Evolutionary conservation across 2,888 invertebrate species (phyloP), one percentile per base, ranked within the genome.

Genomic region (Helleia helle): DNA sequence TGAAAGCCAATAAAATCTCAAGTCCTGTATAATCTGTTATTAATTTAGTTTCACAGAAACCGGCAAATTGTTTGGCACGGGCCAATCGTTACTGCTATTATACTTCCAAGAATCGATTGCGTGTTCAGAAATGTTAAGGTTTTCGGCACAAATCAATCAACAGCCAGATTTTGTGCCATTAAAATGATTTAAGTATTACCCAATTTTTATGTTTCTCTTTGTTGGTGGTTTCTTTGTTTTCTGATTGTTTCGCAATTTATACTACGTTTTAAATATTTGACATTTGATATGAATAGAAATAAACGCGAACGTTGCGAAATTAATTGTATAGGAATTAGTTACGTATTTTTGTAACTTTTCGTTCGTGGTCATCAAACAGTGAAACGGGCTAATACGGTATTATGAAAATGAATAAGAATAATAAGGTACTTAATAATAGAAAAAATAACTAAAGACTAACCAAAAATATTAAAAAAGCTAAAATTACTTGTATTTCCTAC

Each of bases 41-140:
- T 30, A 30, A 30, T 15, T 30, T 30, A 15, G 34, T 34, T 34
- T 22, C 22, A 18, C 18, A 11, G 34, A 31, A 34, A 34, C 22
- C 4, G 12, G 12, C 22, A 8, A 22, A 54, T 58, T 57, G 52
- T 49, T 38, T 48, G 65, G 76, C 77, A 77, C 77, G 76, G 68
- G 77, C 75, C 74, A 74, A 75, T 68, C 64, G 62, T 56, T 59
- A 51, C 31, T 41, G 41, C 50, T 31, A 54, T 51, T 62, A 59
- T 44, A 44, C 22, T 72, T 72, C 72, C 51, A 31, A 59, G 72
- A 72, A 70, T 55, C 47, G 51, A 41, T 47, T 52, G 47, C 55
- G 52, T 58, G 58, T n/a, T n/a, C 59, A 55, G 38, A 48, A 26
- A 54, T 38, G 9, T 22, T 22, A 22, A 28, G 12, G 17, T 1